Base-by-base conservation (phyloP, 2,797 vertebrate species). In the Sciurus vulgaris region DNA sequence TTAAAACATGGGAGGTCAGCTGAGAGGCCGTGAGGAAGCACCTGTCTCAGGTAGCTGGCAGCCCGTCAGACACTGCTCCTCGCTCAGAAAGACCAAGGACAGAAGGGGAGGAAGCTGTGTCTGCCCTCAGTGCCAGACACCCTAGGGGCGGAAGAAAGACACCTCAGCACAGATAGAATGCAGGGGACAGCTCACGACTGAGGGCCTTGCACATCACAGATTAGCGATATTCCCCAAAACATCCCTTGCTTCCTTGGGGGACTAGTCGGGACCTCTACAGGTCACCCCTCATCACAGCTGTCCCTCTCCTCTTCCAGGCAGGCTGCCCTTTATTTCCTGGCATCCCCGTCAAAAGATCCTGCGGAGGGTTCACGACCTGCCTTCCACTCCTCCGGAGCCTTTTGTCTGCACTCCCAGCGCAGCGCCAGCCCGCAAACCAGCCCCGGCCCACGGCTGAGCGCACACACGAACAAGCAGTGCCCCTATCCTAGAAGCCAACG, bases 21-120 rank as follows among this genome's bases (percentile, higher is more conserved):
- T 24, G 8, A 30, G 56, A 28, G 86, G 24, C 14, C 5, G n/a
- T 4, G 56, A 35, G 65, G 38, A n/a, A 0, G 10, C 4, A 9
- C 28, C 0, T 2, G 8, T 1, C 18, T 6, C 59, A 20, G 61
- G 79, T 20, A 20, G 54, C 28, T 22, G 30, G 35, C 1, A 11
- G 33, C 9, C 1, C 7, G 7, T 4, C 4, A 1, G 41, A 35
- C 0, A 1, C 10, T 0, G 35, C 30, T 41, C 33, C 12, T 13
- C 0, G 0, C 3, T 7, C 6, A 10, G 20, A 5, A 70, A 35
- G 35, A 15, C n/a, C 26, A 9, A 51, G 49, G 59, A 6, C 15
- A 20, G 38, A 8, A 6, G n/a, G 8, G 41, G 10, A 35, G 7
- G 28, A 33, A 7, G 12, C 35, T 1, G 3, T 4, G 9, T 0